Evolutionary conservation across 2,113 vertebrate species (phyloP).

Genomic region (Perca schrenkii): DNA sequence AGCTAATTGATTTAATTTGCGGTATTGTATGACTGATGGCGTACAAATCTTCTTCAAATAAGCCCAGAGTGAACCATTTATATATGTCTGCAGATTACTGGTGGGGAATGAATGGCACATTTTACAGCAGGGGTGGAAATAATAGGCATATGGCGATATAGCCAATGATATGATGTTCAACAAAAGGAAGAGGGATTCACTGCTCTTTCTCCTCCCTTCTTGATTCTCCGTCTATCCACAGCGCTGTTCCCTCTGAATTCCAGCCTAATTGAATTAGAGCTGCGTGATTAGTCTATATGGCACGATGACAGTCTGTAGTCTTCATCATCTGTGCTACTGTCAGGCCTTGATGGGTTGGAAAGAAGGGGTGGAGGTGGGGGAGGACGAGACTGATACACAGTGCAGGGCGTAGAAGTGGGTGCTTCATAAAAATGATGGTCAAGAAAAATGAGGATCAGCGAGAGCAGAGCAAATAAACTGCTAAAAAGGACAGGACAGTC

Average conservation of each 20-base stretch:
- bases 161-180: constrained; percentile 59
- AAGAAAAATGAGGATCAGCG: constrained; percentile 31
- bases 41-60: constrained; percentile 58
- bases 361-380: background rate
- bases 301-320: constrained; percentile 23
- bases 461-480: background rate
- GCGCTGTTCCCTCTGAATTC: constrained; percentile 47
- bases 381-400: background rate
- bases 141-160: constrained; percentile 62
- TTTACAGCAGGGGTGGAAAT: constrained; percentile 58
- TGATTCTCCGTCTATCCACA: constrained; percentile 33
- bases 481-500: background rate
- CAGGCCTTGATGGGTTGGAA: constrained; percentile 20
- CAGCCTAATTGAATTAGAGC: constrained; percentile 72
- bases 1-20: constrained; percentile 76
- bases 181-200: constrained; percentile 59
- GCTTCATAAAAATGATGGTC: constrained; percentile 25
- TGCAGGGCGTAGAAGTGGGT: constrained; percentile 4
- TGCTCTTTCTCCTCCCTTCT: constrained; percentile 43
- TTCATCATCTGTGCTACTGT: constrained; percentile 17
- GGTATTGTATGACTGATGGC: constrained; percentile 55
- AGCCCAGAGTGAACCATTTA: constrained; percentile 51
- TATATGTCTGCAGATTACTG: constrained; percentile 52
- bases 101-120: constrained; percentile 54
- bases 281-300: constrained; percentile 58